Base-by-base conservation (phyloP, 2,113 vertebrate species). In the Rhagologus leucostigma region DNA sequence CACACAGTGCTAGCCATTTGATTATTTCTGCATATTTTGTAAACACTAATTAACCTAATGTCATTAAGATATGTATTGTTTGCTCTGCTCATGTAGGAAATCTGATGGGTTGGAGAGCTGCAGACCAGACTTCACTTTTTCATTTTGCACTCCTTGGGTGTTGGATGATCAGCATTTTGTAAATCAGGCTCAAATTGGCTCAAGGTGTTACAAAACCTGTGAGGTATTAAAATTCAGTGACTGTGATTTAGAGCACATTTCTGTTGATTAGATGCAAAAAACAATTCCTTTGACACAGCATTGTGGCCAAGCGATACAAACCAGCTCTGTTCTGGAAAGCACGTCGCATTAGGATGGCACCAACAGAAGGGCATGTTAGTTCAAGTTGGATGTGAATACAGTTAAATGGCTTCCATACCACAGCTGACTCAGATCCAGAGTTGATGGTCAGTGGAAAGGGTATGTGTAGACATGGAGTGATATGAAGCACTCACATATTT, bases 391-490 rank as follows among this genome's bases (percentile, higher is more conserved):
- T 74, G 71, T 29, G 80, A 93, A 64, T 39, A 29, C 39, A 84
- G 33, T 42, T 88, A 57, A 68, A 46, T 29, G 22, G 11, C 50
- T 93, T 93, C 71, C 63, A 91, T 81, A 85, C 13, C 46, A 47
- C 1, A 57, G 46, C n/a, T 88, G 67, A 70, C 35, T 89, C 33
- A 60, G 30, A 84, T 91, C 47, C 56, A 89, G 71, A 71, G 46
- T 4, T 0, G 0, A 30, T 37, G n/a, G 29, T 50, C 0, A 0
- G 42, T 50, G 64, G 57, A 83, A 79, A 56, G 20, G 16, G 5
- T n/a, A 7, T 18, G 22, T 76, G 46, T 67, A 90, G 75, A 57
- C 21, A 60, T 2, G 8, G 52, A 73, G 23, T 12, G 39, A 22
- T 32, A 35, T 32, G 26, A 60, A 79, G 22, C 16, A n/a, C 26